Base-by-base conservation (phyloP, 2,113 vertebrate genomes). In the Arothron firmamentum region DNA sequence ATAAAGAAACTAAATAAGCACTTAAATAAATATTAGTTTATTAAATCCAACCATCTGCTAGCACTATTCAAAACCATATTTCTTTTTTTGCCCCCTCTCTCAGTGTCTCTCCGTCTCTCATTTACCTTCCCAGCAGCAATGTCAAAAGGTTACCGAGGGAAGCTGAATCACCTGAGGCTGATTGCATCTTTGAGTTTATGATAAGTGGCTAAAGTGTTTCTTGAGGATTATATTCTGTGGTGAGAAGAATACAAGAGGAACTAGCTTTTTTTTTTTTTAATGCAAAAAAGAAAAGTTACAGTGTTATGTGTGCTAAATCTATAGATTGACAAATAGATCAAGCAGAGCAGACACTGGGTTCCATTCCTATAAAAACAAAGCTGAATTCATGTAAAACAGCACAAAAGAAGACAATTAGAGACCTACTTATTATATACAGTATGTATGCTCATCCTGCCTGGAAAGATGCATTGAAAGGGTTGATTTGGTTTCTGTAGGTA, bases 111-210 rank as follows among this genome's bases (percentile, higher is more conserved):
- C 73, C 62, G 59, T 77, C 71, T 83, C 68, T 82, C 75, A 78
- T 86, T 88, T 85, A 86, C 79, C 81, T 83, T 83, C 80, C 78
- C 79, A 81, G 78, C 82, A 88, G 86, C 84, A 85, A 85, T 82
- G 87, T 84, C 86, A 85, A 79, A 85, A 85, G 85, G 81, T 89
- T 78, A 84, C 46, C 61, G 56, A 71, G 80, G 73, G 81, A 83
- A 85, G 80, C 81, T 66, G 78, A 72, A 72, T 84, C 28, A 79
- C 86, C 83, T 19, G 68, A 72, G 83, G 83, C 88, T 76, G 75
- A 79, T 85, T 81, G 75, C 86, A 80, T 87, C 85, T 87, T 80
- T 83, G 80, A 88, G 80, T 87, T 88, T 87, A 87, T 84, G 82
- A 87, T 88, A 88, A 88, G 82, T 85, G 87, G 79, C 81, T 79